These are phyloP conservation scores for Peucedramus taeniatus DNA, from an alignment of 2,113 vertebrate species.

Conservation along the genomic window DNA sequence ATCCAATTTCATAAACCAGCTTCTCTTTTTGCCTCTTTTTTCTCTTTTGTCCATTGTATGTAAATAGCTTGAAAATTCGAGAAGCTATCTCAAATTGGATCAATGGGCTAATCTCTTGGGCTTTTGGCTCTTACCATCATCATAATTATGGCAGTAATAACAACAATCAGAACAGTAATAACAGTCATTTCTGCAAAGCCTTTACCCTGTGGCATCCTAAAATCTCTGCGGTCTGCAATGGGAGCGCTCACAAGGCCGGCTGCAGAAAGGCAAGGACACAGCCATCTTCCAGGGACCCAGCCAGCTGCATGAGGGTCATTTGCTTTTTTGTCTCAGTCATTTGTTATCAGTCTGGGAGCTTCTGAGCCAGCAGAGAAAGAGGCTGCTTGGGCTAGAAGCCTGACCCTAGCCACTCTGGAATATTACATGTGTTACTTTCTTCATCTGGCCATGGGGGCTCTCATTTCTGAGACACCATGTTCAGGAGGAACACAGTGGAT, in stretches of 20 bases:
- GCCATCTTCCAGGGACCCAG: background rate
- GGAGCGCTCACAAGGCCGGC: background rate
- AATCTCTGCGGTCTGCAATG: background rate
- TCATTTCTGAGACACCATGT: background rate
- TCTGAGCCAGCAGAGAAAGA: background rate
- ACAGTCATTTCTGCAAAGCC: background rate
- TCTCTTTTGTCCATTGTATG: background rate
- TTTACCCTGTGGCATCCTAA: background rate
- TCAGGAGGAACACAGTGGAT: background rate
- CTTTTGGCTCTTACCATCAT: background rate
- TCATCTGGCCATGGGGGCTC: rapidly evolving
- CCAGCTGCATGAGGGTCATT: background rate
- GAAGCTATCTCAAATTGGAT: background rate
- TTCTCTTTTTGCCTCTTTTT: background rate
- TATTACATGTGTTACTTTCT: rapidly evolving
- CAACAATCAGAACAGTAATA: background rate
- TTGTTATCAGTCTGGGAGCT: background rate
- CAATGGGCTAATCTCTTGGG: background rate
- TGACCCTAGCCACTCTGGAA: background rate
- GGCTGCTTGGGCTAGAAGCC: background rate
- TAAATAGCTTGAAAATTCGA: background rate
- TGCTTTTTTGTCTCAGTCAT: background rate
- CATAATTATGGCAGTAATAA: background rate
- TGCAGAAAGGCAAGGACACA: background rate
- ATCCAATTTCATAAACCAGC: background rate